Conservation (phyloP, 1,140 invertebrate genomes). For the Eupristina koningsbergeri region DNA sequence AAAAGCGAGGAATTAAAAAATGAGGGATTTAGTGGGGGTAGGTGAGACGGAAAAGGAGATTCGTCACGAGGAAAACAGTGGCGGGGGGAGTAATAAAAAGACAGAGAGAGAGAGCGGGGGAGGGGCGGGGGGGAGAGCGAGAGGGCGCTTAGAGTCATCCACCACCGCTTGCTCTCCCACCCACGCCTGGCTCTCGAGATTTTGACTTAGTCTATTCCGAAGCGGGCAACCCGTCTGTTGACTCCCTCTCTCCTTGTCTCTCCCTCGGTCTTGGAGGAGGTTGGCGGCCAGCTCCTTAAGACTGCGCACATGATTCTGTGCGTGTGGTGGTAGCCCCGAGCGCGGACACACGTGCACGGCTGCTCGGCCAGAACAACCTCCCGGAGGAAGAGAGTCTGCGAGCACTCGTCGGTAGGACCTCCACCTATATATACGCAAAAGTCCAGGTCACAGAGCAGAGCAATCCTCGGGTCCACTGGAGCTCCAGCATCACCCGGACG, state of each 20-base stretch:
- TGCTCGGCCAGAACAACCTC: too few relatives aligned
- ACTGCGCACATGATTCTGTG: not conserved
- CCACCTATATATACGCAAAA: not conserved
- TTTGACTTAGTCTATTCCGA: constrained; percentile 33
- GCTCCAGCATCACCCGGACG: too few relatives aligned
- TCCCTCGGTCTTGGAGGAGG: too few relatives aligned
- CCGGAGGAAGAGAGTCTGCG: too few relatives aligned
- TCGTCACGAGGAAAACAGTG: not conserved
- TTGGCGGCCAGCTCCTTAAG: too few relatives aligned
- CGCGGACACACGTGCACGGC: not conserved
- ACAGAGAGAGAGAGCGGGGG: not conserved
- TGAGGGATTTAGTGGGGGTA: not conserved
- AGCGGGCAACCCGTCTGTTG: not conserved
- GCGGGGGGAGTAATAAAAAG: too few relatives aligned
- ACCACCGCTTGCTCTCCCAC: not conserved
- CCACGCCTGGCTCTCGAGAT: not conserved
- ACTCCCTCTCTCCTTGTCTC: too few relatives aligned
- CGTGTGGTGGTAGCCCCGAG: not conserved
- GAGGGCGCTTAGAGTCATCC: not conserved
- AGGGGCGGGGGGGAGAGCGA: not conserved
- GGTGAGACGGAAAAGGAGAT: not conserved
- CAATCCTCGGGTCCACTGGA: too few relatives aligned
- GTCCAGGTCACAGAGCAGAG: not conserved
- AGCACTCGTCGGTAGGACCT: not conserved
- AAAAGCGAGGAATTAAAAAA: not conserved